Evolutionary conservation across 2,797 vertebrate genomes (phyloP).

Genomic region (Babyrousa celebensis): DNA sequence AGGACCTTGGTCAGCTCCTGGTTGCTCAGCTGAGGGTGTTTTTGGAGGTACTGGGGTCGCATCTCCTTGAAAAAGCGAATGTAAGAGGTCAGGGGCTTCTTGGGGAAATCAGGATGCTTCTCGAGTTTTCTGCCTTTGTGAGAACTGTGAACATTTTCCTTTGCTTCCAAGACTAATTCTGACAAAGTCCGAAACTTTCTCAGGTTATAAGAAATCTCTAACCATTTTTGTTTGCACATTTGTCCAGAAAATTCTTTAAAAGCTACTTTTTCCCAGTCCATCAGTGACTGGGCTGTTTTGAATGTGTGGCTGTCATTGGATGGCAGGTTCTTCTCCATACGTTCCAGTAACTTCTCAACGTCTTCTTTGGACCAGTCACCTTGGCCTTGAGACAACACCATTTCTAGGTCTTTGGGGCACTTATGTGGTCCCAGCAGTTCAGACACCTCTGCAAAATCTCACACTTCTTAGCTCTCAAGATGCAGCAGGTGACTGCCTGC

Average conservation of each 20-base stretch:
- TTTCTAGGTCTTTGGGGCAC: not conserved
- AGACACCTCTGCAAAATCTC: not conserved
- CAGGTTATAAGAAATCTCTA: constrained; percentile 34
- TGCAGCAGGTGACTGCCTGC: not conserved
- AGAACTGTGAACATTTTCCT: not conserved
- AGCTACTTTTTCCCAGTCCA: constrained; percentile 54
- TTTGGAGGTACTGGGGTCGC: not conserved
- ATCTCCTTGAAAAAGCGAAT: constrained; percentile 29
- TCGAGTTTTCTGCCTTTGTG: constrained; percentile 70
- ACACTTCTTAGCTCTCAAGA: not conserved
- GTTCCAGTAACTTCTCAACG: not conserved
- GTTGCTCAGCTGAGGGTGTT: not conserved
- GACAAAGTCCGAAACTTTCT: not conserved
- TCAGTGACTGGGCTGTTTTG: not conserved
- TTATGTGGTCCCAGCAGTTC: not conserved
- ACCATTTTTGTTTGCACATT: constrained; percentile 66
- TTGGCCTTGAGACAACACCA: not conserved
- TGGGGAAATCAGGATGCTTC: constrained; percentile 39
- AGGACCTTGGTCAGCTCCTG: constrained; percentile 22
- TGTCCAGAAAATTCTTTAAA: constrained; percentile 63
- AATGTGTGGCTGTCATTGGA: not conserved
- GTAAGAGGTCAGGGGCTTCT: constrained; percentile 51
- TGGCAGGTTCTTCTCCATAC: not conserved
- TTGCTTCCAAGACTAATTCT: constrained; percentile 55
- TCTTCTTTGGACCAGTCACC: not conserved